phyloP scores from a whole-genome alignment of 2,888 invertebrate genomes.

The Morinoia aosen region DNA sequence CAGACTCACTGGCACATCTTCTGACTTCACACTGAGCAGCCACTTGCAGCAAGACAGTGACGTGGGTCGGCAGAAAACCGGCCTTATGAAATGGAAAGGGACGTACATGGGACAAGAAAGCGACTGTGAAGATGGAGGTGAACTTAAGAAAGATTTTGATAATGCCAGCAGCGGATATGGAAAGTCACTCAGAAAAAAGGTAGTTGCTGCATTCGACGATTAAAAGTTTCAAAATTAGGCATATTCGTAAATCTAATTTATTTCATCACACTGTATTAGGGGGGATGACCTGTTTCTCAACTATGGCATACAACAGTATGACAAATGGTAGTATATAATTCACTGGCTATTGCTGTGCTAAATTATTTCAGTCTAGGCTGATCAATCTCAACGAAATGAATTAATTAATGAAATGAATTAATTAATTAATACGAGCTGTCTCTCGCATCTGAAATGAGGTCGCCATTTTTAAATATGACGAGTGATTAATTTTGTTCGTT shows the following conservation, averaged over 20 bases:
- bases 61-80: slow-evolving; percentile 70
- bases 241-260: no score
- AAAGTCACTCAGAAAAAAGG: slow-evolving; percentile 65
- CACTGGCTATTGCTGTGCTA: background rate
- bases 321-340: no score
- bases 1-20: slow-evolving; percentile 69
- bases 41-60: slow-evolving; percentile 63
- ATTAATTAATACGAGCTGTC: no score
- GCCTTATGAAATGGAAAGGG: slow-evolving; percentile 84
- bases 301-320: no score
- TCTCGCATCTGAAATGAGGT: no score
- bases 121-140: slow-evolving; percentile 70
- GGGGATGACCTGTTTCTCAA: no score
- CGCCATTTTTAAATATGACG: no score
- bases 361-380: background rate
- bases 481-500: no score
- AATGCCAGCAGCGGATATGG: slow-evolving; percentile 60
- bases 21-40: slow-evolving; percentile 73
- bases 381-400: no score
- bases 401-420: no score
- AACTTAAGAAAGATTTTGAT: slow-evolving; percentile 61
- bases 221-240: no score
- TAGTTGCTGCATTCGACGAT: background rate
- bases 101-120: slow-evolving; percentile 81
- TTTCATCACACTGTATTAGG: no score